These are phyloP conservation scores for Notarius quadriscutis DNA, from an alignment of 2,113 vertebrate species.

Conservation along the genomic window DNA sequence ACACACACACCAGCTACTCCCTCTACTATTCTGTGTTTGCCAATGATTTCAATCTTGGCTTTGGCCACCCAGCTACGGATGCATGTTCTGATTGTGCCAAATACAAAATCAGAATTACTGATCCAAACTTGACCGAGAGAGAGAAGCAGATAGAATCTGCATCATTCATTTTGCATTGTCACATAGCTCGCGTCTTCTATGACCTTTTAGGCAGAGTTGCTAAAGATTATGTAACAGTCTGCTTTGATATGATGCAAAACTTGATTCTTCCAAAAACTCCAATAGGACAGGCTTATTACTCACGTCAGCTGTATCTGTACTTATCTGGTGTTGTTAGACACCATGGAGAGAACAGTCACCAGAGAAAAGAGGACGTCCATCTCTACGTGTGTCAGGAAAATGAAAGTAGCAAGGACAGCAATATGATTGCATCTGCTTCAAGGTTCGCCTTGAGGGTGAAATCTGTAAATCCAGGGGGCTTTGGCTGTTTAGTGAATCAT, in stretches of 20 bases:
- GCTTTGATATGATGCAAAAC: no score
- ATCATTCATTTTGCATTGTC: no score
- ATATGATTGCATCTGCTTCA: neutral
- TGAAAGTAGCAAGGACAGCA: conserved; percentile 15
- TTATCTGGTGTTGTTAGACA: no score
- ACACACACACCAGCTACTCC: conserved; percentile 2
- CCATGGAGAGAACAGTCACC: no score
- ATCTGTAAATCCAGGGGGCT: no score
- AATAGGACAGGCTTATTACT: no score
- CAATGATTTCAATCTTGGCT: conserved; percentile 9
- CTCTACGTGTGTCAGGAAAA: conserved; percentile 15
- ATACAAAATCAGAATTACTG: conserved; percentile 6
- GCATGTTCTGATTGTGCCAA: conserved; percentile 7
- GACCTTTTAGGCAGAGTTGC: neutral
- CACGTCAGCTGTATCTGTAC: no score
- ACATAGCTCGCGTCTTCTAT: neutral
- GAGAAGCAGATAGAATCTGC: neutral
- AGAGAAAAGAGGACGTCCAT: conserved; percentile 18
- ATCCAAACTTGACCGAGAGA: neutral
- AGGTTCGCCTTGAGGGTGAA: no score
- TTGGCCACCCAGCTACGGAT: conserved; percentile 23
- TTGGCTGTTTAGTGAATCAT: no score
- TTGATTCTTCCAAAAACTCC: no score
- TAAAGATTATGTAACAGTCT: no score
- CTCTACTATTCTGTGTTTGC: neutral